These are phyloP conservation scores for Macroteleia sp. DNA, from an alignment of 2,888 invertebrate species.

Conservation along the genomic window DNA sequence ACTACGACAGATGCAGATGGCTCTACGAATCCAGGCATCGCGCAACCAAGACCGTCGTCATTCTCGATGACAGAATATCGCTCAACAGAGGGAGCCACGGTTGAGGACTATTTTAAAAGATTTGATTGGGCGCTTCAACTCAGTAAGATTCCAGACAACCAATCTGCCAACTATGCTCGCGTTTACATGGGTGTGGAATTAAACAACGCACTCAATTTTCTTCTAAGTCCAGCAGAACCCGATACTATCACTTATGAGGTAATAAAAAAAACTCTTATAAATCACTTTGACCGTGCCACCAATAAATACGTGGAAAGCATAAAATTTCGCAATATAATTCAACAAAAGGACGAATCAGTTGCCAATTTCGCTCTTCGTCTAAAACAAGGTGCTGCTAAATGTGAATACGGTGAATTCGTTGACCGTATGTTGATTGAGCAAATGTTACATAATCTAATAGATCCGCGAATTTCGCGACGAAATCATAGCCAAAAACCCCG, in stretches of 20 bases:
- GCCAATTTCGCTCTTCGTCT: conserved; percentile 48
- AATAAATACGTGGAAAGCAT: conserved; percentile 60
- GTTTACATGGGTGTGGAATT: conserved; percentile 46
- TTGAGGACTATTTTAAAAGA: conserved; percentile 48
- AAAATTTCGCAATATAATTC: conserved; percentile 37
- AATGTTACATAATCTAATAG: conserved; percentile 29
- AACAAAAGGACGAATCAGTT: conserved; percentile 23
- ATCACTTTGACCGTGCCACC: conserved; percentile 35
- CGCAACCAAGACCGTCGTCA: conserved; percentile 86
- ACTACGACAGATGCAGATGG: too few species aligned
- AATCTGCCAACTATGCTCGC: conserved; percentile 31
- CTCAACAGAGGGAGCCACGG: conserved; percentile 15
- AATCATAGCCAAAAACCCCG: conserved; percentile 48
- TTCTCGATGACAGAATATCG: conserved; percentile 55
- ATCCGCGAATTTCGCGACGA: conserved; percentile 46
- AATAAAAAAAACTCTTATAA: neutral
- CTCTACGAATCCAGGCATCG: too few species aligned
- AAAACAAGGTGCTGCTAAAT: conserved; percentile 39
- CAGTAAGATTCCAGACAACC: conserved; percentile 16
- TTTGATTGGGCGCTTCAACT: conserved; percentile 37
- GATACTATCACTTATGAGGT: conserved; percentile 10
- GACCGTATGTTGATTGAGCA: conserved; percentile 56
- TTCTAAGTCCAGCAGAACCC: conserved; percentile 14
- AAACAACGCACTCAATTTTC: conserved; percentile 42
- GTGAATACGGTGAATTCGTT: conserved; percentile 44